Evolutionary conservation across 2,113 vertebrate genomes (phyloP).

Genomic region (Cyphomyrus plagiostoma): DNA sequence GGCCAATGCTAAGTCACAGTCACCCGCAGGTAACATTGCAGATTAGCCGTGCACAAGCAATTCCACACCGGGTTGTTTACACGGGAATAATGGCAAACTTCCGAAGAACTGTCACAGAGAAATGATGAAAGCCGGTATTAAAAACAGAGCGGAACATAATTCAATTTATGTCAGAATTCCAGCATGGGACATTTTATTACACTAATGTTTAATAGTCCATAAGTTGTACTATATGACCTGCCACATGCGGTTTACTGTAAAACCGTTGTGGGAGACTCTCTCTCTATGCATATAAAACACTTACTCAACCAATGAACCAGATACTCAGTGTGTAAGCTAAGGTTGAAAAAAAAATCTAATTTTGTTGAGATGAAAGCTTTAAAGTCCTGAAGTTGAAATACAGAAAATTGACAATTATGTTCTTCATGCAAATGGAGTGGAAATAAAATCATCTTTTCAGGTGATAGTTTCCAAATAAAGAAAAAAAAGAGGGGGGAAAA

Average conservation of each 20-base stretch:
- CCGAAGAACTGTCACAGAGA: background rate
- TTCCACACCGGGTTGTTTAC: background rate
- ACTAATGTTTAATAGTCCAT: background rate
- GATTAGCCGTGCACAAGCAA: background rate
- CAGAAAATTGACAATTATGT: slow-evolving; percentile 21
- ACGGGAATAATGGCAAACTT: slow-evolving; percentile 1
- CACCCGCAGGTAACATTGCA: background rate
- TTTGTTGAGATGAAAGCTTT: slow-evolving; percentile 1
- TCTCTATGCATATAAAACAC: slow-evolving; percentile 12
- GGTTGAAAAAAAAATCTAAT: slow-evolving; percentile 8
- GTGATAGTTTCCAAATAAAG: background rate
- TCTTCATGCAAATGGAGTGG: background rate
- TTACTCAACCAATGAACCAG: slow-evolving; percentile 14
- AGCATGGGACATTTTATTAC: background rate
- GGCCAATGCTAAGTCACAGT: background rate
- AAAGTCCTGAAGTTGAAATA: slow-evolving; percentile 22
- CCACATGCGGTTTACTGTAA: background rate
- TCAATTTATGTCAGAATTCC: background rate
- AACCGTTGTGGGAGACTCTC: background rate
- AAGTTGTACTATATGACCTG: slow-evolving; percentile 2
- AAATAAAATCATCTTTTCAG: slow-evolving; percentile 11
- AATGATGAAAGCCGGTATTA: background rate
- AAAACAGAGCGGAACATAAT: background rate
- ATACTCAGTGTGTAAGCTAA: slow-evolving; percentile 13
- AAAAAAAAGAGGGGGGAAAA: background rate